A percentile compares a stretch with the other conserved stretches of the same genome.
phyloP scores from a whole-genome alignment of 2,888 invertebrate species.

The Eupeodes latifasciatus region DNA sequence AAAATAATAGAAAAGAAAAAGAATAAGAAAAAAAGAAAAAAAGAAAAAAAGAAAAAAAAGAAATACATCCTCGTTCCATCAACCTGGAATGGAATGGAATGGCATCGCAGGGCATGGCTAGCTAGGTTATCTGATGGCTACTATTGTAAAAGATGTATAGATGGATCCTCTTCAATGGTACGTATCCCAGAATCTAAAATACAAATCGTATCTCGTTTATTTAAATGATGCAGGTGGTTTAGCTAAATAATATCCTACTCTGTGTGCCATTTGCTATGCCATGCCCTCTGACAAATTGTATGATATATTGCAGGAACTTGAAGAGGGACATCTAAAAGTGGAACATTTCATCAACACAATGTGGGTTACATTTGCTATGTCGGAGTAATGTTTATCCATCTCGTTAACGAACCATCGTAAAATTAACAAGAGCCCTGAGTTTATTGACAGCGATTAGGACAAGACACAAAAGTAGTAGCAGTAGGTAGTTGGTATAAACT shows the following conservation, averaged over 20 bases:
- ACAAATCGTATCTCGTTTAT: constrained; percentile 72
- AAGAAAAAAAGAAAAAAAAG: neutral
- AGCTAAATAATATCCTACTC: constrained; percentile 61
- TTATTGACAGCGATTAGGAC: constrained; percentile 75
- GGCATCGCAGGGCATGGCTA: too few relatives aligned
- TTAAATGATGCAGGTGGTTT: constrained; percentile 74
- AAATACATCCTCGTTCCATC: neutral
- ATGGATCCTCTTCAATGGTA: constrained; percentile 24
- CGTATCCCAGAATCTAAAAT: constrained; percentile 6
- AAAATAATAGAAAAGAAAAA: constrained; percentile 22
- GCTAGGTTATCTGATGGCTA: neutral
- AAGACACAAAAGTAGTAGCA: constrained; percentile 56
- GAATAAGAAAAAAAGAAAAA: neutral
- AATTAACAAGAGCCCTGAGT: constrained; percentile 75
- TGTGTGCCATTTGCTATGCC: constrained; percentile 45
- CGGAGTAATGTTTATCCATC: constrained; percentile 68
- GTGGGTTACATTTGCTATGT: constrained; percentile 57
- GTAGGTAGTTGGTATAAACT: neutral
- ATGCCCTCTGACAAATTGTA: constrained; percentile 51
- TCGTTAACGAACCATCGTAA: constrained; percentile 74
- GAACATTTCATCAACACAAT: constrained; percentile 41
- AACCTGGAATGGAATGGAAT: too few relatives aligned
- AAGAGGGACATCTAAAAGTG: constrained; percentile 34
- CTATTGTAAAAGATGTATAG: neutral
- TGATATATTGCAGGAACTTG: constrained; percentile 68